Conservation (phyloP, 2,888 invertebrate species). For the Uloborus plumipes region DNA sequence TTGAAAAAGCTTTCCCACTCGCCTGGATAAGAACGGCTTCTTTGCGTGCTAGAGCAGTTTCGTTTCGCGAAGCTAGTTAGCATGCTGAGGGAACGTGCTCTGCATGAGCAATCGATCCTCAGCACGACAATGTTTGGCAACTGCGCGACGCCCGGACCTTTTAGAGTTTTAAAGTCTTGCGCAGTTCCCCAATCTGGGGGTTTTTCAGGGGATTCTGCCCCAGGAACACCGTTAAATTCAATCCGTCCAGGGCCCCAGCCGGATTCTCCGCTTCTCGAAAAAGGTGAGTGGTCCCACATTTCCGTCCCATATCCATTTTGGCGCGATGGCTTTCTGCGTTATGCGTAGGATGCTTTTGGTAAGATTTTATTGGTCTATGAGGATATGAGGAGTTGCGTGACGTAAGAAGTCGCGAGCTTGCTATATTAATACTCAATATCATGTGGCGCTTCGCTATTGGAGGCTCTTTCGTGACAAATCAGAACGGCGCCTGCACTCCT, state of each 20-base stretch:
- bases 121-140: conserved; percentile 17
- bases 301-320: conserved; percentile 4
- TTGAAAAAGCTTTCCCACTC: conserved; percentile 36
- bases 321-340: neutral
- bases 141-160: conserved; percentile 24
- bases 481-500: conserved; percentile 30
- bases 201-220: conserved; percentile 5
- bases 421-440: conserved; percentile 64
- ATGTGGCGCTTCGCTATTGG: conserved; percentile 56
- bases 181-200: conserved; percentile 28
- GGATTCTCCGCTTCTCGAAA: conserved; percentile 14
- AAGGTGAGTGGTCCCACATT: conserved; percentile 32
- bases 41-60: conserved; percentile 16
- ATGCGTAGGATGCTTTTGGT: neutral
- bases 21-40: conserved; percentile 19
- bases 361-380: conserved; percentile 51
- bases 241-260: conserved; percentile 9
- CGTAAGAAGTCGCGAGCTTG: conserved; percentile 26
- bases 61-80: conserved; percentile 42
- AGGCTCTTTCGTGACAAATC: conserved; percentile 59
- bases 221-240: conserved; percentile 17
- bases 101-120: conserved; percentile 39
- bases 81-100: conserved; percentile 35
- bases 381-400: conserved; percentile 53
- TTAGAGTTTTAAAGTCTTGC: conserved; percentile 47